A percentile compares a stretch with the other conserved stretches of the same genome.
Evolutionary conservation across 2,113 vertebrate genomes (phyloP).

Genomic region (Sylvia atricapilla): DNA sequence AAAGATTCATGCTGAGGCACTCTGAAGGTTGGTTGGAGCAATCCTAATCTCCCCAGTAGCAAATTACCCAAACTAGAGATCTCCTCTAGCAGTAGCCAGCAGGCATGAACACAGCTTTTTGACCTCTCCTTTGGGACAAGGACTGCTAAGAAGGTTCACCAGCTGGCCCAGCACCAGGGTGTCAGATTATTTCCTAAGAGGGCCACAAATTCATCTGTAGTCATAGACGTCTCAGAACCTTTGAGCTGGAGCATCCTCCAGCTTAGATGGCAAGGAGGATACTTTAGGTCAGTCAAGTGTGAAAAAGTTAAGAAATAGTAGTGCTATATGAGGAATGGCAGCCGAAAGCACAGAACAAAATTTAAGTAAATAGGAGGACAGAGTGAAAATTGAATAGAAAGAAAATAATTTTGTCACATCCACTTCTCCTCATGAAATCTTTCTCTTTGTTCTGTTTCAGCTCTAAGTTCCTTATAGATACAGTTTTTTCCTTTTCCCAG

Average conservation of each 20-base stretch:
- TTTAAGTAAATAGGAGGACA: neutral
- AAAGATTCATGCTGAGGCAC: neutral
- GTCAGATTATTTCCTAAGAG: neutral
- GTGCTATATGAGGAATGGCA: neutral
- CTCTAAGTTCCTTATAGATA: neutral
- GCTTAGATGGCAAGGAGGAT: neutral
- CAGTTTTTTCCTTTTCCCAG: neutral
- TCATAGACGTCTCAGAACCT: neutral
- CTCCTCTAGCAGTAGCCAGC: neutral
- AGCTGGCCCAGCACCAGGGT: neutral
- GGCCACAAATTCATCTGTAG: neutral
- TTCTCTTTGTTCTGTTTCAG: neutral
- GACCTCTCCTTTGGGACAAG: neutral
- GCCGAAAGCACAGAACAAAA: neutral
- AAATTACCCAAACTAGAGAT: neutral
- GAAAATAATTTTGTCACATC: neutral
- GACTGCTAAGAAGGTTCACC: neutral
- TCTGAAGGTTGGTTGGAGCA: neutral
- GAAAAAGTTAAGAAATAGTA: neutral
- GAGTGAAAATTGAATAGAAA: neutral
- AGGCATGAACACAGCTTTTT: neutral
- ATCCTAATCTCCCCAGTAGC: neutral
- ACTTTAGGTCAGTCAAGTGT: neutral
- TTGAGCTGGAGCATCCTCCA: neutral
- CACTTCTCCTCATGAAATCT: neutral